phyloP scores from a whole-genome alignment of 1,140 invertebrate species.

The Laupala kohalensis region DNA sequence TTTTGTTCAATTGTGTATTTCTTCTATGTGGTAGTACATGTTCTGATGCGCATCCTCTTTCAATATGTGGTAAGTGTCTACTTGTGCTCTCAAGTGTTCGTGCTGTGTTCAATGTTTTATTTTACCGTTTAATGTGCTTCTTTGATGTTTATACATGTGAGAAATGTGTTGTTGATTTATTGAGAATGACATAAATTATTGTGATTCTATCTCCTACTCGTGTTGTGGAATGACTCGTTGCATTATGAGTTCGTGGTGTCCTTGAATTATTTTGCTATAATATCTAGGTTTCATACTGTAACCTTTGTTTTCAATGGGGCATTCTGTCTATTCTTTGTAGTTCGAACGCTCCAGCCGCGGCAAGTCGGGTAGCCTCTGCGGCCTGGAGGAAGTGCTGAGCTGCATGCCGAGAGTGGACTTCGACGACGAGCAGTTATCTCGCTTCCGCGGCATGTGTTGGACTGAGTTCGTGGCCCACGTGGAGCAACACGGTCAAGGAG shows the following conservation, averaged over 20 bases:
- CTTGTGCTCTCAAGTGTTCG: neutral
- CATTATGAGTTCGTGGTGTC: no score
- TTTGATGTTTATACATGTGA: no score
- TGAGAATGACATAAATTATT: no score
- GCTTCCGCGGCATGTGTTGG: slow-evolving; percentile 38
- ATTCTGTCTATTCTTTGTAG: slow-evolving; percentile 24
- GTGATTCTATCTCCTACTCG: no score
- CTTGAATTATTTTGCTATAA: no score
- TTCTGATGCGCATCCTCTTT: neutral
- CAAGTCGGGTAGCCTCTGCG: slow-evolving; percentile 35
- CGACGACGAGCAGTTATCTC: slow-evolving; percentile 40
- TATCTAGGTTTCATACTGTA: no score
- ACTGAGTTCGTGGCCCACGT: slow-evolving; percentile 28
- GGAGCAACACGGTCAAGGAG: slow-evolving; percentile 6
- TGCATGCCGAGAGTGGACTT: slow-evolving; percentile 40
- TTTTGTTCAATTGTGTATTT: neutral
- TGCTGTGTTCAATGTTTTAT: neutral
- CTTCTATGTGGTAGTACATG: neutral
- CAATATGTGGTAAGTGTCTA: neutral
- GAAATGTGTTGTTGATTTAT: no score
- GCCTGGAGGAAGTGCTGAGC: slow-evolving; percentile 39
- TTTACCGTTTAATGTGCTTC: neutral
- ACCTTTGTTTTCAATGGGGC: no score
- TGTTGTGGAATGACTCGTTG: no score
- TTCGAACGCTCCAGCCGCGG: slow-evolving; percentile 38